Percentiles rank a stretch among this genome's conserved stretches.
phyloP scores from a whole-genome alignment of 1,140 invertebrate species.

The Telenomus remus region DNA sequence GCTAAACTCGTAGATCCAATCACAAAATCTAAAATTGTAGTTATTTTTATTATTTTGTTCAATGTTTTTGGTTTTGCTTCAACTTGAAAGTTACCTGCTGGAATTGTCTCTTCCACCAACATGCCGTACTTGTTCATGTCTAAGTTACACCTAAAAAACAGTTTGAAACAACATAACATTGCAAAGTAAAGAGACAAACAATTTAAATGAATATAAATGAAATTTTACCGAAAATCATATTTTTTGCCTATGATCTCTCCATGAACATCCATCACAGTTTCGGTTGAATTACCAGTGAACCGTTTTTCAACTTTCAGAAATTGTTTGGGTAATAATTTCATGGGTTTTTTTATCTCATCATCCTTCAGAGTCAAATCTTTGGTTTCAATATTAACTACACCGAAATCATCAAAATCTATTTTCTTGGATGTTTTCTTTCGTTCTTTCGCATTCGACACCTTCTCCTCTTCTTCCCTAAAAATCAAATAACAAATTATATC shows the following conservation, averaged over 20 bases:
- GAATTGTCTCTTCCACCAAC: conserved; percentile 62
- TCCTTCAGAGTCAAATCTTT: conserved; percentile 66
- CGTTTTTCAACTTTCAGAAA: conserved; percentile 68
- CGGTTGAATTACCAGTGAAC: conserved; percentile 27
- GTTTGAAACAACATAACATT: conserved; percentile 2
- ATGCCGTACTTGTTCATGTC: conserved; percentile 58
- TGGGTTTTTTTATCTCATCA: conserved; percentile 38
- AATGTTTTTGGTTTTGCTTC: conserved; percentile 1
- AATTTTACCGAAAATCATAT: conserved; percentile 67
- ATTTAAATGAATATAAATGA: not conserved
- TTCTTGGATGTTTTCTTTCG: conserved; percentile 50
- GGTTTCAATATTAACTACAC: conserved; percentile 55
- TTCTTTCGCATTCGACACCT: conserved; percentile 30
- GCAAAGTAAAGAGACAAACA: not conserved
- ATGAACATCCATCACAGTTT: conserved; percentile 62
- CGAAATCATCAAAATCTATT: conserved; percentile 64
- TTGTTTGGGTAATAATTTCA: conserved; percentile 64
- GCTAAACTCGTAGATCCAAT: too few species aligned
- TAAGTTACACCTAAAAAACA: conserved; percentile 61
- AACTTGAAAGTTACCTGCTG: conserved; percentile 42
- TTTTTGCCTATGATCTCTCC: conserved; percentile 69
- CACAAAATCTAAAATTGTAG: too few species aligned
- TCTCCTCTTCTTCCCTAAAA: conserved; percentile 39
- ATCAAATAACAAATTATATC: too few species aligned
- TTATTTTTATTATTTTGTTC: too few species aligned